These are phyloP conservation scores for Macropus fuliginosus DNA, from an alignment of 2,797 vertebrate species.

Conservation along the genomic window DNA sequence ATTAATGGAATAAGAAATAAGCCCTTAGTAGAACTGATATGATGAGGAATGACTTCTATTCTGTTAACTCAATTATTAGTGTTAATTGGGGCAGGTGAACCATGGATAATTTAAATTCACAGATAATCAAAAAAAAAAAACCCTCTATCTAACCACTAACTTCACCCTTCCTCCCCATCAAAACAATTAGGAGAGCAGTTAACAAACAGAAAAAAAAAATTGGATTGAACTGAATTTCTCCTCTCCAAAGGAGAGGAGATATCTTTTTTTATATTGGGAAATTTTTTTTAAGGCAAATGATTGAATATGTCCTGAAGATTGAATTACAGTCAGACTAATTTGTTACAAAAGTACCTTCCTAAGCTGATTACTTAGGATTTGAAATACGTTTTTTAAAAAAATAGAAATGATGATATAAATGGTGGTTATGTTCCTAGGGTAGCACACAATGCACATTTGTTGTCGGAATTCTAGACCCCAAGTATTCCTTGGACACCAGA, in stretches of 20 bases:
- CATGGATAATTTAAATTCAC: conserved; percentile 66
- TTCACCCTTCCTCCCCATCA: conserved; percentile 56
- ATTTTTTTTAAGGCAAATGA: conserved; percentile 30
- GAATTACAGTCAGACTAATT: background rate
- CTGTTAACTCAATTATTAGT: conserved; percentile 59
- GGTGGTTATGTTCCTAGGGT: background rate
- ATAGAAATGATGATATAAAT: background rate
- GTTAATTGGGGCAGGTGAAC: conserved; percentile 68
- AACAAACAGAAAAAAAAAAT: conserved; percentile 41
- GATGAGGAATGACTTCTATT: conserved; percentile 61
- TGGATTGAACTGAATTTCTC: conserved; percentile 41
- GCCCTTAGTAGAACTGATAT: conserved; percentile 40
- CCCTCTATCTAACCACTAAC: conserved; percentile 55
- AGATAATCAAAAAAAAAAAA: conserved; percentile 65
- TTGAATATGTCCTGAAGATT: background rate
- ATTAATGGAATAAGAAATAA: conserved; percentile 49
- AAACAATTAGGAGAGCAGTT: conserved; percentile 52
- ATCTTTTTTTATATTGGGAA: conserved; percentile 22
- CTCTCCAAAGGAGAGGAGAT: conserved; percentile 47
- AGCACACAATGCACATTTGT: background rate
- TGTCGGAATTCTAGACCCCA: background rate
- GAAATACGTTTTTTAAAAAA: background rate
- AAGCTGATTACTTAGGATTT: background rate
- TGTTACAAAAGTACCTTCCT: background rate
- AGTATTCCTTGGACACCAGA: background rate